Percentiles rank a stretch among this genome's conserved stretches.
Evolutionary conservation across 2,888 invertebrate genomes (phyloP).

Genomic region (Heliothis peltigera): DNA sequence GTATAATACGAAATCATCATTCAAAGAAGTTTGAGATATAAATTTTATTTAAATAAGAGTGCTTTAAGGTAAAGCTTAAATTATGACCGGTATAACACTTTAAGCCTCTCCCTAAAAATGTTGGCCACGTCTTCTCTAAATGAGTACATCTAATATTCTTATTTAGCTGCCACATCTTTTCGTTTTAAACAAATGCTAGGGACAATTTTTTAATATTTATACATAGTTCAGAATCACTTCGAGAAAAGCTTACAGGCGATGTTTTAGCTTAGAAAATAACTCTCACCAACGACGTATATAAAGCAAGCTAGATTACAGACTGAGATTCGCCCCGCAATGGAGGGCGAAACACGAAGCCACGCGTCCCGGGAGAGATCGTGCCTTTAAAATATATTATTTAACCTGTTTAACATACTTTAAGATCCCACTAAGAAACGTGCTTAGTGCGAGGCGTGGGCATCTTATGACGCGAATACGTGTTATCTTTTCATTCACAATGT

Average conservation of each 20-base stretch:
- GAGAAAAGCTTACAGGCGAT: background rate
- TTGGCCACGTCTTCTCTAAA: background rate
- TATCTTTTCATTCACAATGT: too few relatives aligned
- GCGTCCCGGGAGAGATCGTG: background rate
- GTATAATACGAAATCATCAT: too few relatives aligned
- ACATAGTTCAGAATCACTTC: background rate
- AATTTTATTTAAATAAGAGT: too few relatives aligned
- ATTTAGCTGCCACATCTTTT: background rate
- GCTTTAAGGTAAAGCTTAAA: too few relatives aligned
- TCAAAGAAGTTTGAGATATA: too few relatives aligned
- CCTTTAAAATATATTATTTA: background rate
- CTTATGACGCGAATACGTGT: background rate
- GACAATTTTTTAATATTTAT: too few relatives aligned
- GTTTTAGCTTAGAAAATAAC: background rate
- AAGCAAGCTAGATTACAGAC: background rate
- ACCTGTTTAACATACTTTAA: background rate
- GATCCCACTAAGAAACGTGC: constrained; percentile 2
- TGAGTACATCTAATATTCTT: constrained; percentile 3
- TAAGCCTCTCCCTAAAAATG: background rate
- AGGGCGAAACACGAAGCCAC: constrained; percentile 2
- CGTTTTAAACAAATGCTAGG: too few relatives aligned
- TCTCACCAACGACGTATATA: background rate
- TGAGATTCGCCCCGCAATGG: background rate
- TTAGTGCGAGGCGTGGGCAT: background rate
- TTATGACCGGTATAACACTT: too few relatives aligned